Conservation (phyloP, 2,888 invertebrate species). For the Drosophila leonis region DNA sequence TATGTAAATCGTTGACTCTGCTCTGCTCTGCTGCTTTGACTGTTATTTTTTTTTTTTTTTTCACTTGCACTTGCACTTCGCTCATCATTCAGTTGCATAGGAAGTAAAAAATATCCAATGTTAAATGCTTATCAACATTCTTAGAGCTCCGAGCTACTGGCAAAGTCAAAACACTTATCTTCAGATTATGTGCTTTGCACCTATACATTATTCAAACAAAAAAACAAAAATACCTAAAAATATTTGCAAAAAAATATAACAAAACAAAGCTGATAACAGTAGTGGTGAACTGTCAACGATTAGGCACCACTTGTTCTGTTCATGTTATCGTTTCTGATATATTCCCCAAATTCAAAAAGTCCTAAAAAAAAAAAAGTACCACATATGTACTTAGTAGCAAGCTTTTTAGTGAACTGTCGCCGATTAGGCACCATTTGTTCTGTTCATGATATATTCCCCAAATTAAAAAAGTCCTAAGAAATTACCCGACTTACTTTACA, state of each 20-base stretch:
- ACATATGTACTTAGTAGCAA: too few relatives aligned
- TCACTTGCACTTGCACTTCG: slow-evolving; percentile 9
- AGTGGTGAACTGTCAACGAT: neutral
- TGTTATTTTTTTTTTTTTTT: slow-evolving; percentile 3
- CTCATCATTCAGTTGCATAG: slow-evolving; percentile 22
- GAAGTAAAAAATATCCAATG: slow-evolving; percentile 13
- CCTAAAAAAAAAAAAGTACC: neutral
- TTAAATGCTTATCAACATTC: slow-evolving; percentile 51
- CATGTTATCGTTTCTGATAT: neutral
- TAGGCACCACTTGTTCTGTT: neutral
- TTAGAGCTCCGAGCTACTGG: slow-evolving; percentile 31
- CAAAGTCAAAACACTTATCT: slow-evolving; percentile 43
- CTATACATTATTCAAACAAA: slow-evolving; percentile 25
- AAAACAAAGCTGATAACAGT: slow-evolving; percentile 10
- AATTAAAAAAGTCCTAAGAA: neutral
- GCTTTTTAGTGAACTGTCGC: neutral
- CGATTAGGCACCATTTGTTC: neutral
- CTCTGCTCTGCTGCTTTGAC: slow-evolving; percentile 20
- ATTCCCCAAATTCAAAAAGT: neutral
- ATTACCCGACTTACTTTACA: too few relatives aligned
- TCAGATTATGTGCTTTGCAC: slow-evolving; percentile 65
- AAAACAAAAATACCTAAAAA: neutral
- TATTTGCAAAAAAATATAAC: neutral
- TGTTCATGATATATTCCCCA: too few relatives aligned
- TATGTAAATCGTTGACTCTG: slow-evolving; percentile 20